Base-by-base conservation (phyloP, 2,888 invertebrate species). In the Mongoloraphidia duomilia region DNA sequence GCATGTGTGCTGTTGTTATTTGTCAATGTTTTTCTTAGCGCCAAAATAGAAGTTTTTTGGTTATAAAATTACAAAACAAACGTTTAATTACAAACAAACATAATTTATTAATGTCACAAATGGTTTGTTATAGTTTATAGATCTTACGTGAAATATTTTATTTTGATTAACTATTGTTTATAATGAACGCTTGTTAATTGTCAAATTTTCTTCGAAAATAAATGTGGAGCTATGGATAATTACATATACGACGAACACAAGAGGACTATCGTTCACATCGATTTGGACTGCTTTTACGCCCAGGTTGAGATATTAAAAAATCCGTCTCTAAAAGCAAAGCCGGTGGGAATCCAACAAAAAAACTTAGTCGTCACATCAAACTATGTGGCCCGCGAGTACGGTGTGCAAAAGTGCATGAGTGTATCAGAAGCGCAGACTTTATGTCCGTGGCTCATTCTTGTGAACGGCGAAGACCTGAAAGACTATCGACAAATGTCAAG, bases 221-320 rank as follows among this genome's bases (percentile, higher is more conserved):
- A 26, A 6, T 26, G 26, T 6, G 6, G 5, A 38, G 13, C 38
- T 6, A 12, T 13, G 13, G 38, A 38, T 13, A 13, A 14, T 13
- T 13, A 11, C 9, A 13, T 41, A 11, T 26, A 36, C 33, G 61
- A 65, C 37, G 59, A 66, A 54, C 87, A 87, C 66, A 70, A 75
- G 47, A 77, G 77, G 60, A 78, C 78, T 53, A 83, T 89, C 56
- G 76, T 89, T 60, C 88, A 88, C 64, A 71, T 89, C 58, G 88
- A 89, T 63, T 73, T 87, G 63, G 88, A 89, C 65, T 88, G 82
- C 65, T 89, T 84, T 68, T 89, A 88, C 68, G 88, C 88, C 52
- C 88, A 89, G 74, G 86, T 89, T 55, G 88, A 89, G 69, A 84
- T 83, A 75, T 64, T 83, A 50, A 76, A 77, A 56, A 77, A 84